phyloP scores from a whole-genome alignment of 2,888 invertebrate genomes.

The Sinodicranocentrus sp. region DNA sequence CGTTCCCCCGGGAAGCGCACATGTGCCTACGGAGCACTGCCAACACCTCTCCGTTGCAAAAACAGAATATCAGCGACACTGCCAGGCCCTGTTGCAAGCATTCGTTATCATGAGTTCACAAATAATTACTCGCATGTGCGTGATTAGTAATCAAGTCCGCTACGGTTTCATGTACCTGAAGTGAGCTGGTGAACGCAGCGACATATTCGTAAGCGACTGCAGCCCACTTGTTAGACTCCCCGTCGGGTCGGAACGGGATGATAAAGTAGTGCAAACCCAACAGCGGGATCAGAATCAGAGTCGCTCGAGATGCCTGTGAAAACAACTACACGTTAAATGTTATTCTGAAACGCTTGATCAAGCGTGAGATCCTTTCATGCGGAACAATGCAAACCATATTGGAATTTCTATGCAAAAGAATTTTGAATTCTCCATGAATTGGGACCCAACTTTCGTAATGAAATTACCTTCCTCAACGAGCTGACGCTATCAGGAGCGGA shows the following conservation, averaged over 20 bases:
- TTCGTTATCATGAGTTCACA: too few relatives aligned
- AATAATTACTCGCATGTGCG: too few relatives aligned
- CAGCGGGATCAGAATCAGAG: constrained; percentile 92
- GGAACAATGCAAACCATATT: too few relatives aligned
- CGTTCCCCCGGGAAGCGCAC: not conserved
- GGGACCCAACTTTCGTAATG: too few relatives aligned
- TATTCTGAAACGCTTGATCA: too few relatives aligned
- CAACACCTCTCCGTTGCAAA: constrained; percentile 94
- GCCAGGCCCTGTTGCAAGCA: constrained; percentile 95
- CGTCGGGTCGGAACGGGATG: constrained; percentile 89
- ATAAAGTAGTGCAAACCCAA: constrained; percentile 94
- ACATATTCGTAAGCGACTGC: constrained; percentile 74
- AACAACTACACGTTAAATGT: too few relatives aligned
- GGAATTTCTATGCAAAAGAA: too few relatives aligned
- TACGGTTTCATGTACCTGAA: too few relatives aligned
- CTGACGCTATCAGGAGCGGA: constrained; percentile 21
- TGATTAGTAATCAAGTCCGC: too few relatives aligned
- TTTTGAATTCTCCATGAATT: too few relatives aligned
- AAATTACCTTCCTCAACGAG: constrained; percentile 44
- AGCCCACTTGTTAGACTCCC: constrained; percentile 77
- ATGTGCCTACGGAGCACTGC: constrained; percentile 67
- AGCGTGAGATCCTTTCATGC: too few relatives aligned
- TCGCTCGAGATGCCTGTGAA: constrained; percentile 85
- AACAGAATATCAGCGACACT: constrained; percentile 94
- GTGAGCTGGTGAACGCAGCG: constrained; percentile 71